phyloP scores from a whole-genome alignment of 2,888 invertebrate genomes.

The Dicycla oo region DNA sequence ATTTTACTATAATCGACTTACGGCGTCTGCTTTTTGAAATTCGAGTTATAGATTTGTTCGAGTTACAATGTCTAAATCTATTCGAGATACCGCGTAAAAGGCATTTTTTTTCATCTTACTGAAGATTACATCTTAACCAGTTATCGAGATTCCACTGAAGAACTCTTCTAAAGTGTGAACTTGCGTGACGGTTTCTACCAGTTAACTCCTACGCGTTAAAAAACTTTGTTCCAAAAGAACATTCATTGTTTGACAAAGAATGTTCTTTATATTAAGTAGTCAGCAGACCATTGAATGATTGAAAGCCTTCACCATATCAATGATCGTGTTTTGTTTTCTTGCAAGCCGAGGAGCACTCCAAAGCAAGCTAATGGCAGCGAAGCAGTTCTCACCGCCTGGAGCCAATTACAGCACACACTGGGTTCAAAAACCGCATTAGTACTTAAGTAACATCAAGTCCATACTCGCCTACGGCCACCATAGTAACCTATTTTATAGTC shows the following conservation, averaged over 20 bases:
- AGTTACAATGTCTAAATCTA: too few relatives aligned
- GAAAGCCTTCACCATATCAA: constrained; percentile 12
- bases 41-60: too few relatives aligned
- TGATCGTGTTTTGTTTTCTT: constrained; percentile 1
- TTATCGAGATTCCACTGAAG: too few relatives aligned
- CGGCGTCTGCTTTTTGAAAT: too few relatives aligned
- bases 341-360: constrained; percentile 7
- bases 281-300: neutral
- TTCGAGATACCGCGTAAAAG: too few relatives aligned
- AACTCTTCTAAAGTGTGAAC: too few relatives aligned
- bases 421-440: constrained; percentile 66
- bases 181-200: too few relatives aligned
- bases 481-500: constrained; percentile 59
- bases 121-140: too few relatives aligned
- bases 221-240: too few relatives aligned
- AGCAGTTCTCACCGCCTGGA: constrained; percentile 34
- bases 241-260: neutral
- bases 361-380: constrained; percentile 6
- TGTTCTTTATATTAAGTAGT: neutral
- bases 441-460: constrained; percentile 40
- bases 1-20: too few relatives aligned
- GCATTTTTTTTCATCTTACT: too few relatives aligned
- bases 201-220: too few relatives aligned
- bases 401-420: constrained; percentile 40
- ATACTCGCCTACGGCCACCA: constrained; percentile 35